phyloP scores from a whole-genome alignment of 2,113 vertebrate species.

The Corydoras sp. region DNA sequence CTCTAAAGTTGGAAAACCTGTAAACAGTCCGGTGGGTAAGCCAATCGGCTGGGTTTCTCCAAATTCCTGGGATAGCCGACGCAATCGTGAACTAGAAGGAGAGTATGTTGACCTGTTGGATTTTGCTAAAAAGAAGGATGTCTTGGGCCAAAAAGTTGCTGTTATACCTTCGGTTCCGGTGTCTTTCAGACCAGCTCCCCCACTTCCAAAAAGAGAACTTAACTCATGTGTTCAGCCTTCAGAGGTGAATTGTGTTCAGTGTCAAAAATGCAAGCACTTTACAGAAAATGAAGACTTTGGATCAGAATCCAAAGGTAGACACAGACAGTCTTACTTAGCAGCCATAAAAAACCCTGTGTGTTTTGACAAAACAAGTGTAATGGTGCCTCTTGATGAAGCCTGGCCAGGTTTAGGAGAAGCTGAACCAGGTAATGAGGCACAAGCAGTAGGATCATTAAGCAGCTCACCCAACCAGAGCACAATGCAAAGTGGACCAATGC shows the following conservation, averaged over 20 bases:
- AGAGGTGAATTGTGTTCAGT: constrained; percentile 48
- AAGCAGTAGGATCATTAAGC: constrained; percentile 14
- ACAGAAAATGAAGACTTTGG: constrained; percentile 35
- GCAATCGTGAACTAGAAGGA: constrained; percentile 73
- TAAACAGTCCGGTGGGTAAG: constrained; percentile 52
- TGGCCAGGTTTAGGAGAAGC: constrained; percentile 32
- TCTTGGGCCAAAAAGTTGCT: constrained; percentile 27
- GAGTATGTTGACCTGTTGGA: constrained; percentile 90
- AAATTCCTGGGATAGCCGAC: constrained; percentile 62
- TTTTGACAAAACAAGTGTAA: constrained; percentile 59
- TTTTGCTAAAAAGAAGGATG: constrained; percentile 62
- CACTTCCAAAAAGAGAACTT: constrained; percentile 40
- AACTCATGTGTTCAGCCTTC: constrained; percentile 38
- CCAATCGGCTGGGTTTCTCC: constrained; percentile 63
- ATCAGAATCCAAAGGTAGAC: constrained; percentile 59
- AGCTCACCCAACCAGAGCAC: constrained; percentile 20
- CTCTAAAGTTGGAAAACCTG: constrained; percentile 58
- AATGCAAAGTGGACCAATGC: constrained; percentile 40
- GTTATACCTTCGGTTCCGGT: constrained; percentile 36
- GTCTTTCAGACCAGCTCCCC: constrained; percentile 55
- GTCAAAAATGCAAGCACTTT: constrained; percentile 57
- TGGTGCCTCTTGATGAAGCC: constrained; percentile 64
- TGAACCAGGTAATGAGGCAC: constrained; percentile 32
- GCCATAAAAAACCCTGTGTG: constrained; percentile 68
- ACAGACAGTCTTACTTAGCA: constrained; percentile 71